Base-by-base conservation (phyloP, 2,888 invertebrate genomes). In the Apodemia mormo region DNA sequence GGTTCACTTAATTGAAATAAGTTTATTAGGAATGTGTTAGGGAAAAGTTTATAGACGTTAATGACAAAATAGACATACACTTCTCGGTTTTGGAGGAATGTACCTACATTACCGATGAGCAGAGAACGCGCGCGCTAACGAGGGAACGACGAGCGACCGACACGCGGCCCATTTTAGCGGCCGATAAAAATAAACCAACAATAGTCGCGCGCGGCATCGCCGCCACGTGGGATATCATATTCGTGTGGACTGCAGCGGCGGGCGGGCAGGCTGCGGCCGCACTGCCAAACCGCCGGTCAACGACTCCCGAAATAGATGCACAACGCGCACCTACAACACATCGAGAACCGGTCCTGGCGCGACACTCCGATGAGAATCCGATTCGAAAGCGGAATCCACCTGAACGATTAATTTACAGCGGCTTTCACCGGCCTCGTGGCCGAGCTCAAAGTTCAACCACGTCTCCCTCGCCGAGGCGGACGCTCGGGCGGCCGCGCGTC, bases 241-340 rank as follows among this genome's bases (percentile, higher is more conserved):
- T 73, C 73, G 73, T 69, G 73, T 54, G 70, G 78, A 76, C 74
- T 74, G 81, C 76, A 84, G 77, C 78, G 76, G 80, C 81, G 80
- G 81, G 81, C 73, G 73, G 22, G 22, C 22, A 22, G 80, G 81
- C 81, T 82, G 82, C 85, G 83, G 84, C 82, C 81, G 81, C 81
- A 81, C 83, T 85, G 88, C 88, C 88, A 85, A 22, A 83, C 85
- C 81, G 82, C 87, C 91, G 92, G 92, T 92, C 92, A 90, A 86
- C 91, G 92, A 92, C 92, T 91, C 90, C 91, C 92, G 89, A 92
- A 92, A 91, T 91, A 91, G 91, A 89, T 85, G 90, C 90, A 85
- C 85, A 83, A 81, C 83, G 83, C 85, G 82, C 89, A 86, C 87
- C 89, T 86, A 87, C 85, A 88, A 80, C 85, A 86, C 82, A 83